Percentiles rank a stretch among this genome's conserved stretches.
phyloP scores from a whole-genome alignment of 2,888 invertebrate genomes.

The Trachelus iudaicus region DNA sequence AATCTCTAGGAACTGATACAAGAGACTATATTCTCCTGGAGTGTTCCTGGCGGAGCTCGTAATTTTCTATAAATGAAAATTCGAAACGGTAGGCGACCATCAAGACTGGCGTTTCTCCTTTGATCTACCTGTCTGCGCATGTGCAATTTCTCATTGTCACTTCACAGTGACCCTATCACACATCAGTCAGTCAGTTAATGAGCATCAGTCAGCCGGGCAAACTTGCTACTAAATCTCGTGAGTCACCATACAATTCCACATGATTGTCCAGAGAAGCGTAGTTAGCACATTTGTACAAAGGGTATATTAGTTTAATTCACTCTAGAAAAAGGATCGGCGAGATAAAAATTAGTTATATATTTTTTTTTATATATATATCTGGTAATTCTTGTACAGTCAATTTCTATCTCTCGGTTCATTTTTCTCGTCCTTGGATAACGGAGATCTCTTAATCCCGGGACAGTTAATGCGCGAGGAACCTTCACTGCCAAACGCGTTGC shows the following conservation, averaged over 20 bases:
- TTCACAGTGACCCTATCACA: not conserved
- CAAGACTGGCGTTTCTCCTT: not conserved
- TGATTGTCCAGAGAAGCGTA: not conserved
- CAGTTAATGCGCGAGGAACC: not conserved
- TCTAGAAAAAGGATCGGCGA: not conserved
- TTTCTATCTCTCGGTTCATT: not conserved
- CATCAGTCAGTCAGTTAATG: not conserved
- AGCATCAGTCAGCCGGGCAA: not conserved
- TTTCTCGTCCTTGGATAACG: not conserved
- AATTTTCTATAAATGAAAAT: not conserved
- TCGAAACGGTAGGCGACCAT: not conserved
- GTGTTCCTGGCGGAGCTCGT: not conserved
- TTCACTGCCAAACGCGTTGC: not conserved
- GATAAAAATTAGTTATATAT: not conserved
- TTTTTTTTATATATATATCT: not conserved
- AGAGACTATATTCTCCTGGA: not conserved
- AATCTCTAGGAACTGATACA: not conserved
- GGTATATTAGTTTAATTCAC: not conserved
- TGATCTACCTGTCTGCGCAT: not conserved
- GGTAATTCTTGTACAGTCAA: not conserved
- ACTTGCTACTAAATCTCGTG: not conserved
- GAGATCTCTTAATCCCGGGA: not conserved
- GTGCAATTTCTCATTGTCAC: not conserved
- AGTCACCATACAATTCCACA: not conserved
- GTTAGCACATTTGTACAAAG: not conserved